A percentile compares a stretch with the other conserved stretches of the same genome.
phyloP scores from a whole-genome alignment of 2,113 vertebrate genomes.

The Charadrius vociferus region DNA sequence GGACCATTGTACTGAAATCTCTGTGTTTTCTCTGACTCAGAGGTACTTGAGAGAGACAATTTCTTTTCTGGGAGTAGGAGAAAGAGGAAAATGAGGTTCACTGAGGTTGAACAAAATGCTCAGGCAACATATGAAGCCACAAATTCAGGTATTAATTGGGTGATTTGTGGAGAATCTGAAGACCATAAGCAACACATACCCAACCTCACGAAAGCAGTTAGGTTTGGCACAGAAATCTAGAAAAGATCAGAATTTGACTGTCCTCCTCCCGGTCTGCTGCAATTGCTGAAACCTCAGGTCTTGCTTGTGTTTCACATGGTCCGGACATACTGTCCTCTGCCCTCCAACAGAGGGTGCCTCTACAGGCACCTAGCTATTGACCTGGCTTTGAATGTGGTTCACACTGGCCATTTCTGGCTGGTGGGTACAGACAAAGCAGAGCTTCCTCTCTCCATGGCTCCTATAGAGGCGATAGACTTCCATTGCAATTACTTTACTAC shows the following conservation, averaged over 20 bases:
- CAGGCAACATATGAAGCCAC: not conserved
- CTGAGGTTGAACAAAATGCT: not conserved
- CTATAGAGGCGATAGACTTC: not conserved
- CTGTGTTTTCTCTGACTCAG: not conserved
- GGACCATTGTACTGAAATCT: not conserved
- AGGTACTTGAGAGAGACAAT: not conserved
- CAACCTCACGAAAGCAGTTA: not conserved
- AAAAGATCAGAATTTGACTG: not conserved
- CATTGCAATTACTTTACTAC: not conserved
- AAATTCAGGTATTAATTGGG: not conserved
- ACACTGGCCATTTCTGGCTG: not conserved
- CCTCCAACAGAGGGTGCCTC: not conserved
- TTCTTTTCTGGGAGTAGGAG: not conserved
- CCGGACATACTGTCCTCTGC: not conserved
- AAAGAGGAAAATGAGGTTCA: not conserved
- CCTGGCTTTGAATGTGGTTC: not conserved
- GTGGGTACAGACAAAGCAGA: not conserved
- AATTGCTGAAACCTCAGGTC: not conserved
- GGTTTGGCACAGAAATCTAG: not conserved
- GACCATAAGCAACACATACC: not conserved
- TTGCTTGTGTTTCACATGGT: not conserved
- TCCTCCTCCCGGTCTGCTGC: not conserved
- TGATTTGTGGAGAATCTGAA: not conserved
- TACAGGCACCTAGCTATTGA: not conserved
- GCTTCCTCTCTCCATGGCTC: not conserved